Evolutionary conservation across 1,140 invertebrate species (phyloP).

Genomic region (Hycleus phaleratus): DNA sequence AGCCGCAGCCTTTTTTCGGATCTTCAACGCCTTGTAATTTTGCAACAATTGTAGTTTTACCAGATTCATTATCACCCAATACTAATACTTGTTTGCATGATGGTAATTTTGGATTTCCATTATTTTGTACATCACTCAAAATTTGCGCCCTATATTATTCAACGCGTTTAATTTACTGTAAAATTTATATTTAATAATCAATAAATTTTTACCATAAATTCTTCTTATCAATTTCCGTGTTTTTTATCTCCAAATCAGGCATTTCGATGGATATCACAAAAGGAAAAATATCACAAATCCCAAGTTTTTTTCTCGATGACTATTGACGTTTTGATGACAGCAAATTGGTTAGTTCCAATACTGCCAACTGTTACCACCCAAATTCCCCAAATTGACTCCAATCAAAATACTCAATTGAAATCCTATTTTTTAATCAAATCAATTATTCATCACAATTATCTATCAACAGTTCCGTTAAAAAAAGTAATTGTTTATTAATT

Average conservation of each 20-base stretch:
- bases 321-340: no score
- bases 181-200: background rate
- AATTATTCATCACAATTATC: no score
- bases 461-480: no score
- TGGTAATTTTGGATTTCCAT: slow-evolving; percentile 86
- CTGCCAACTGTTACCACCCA: no score
- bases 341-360: no score
- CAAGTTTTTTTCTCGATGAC: no score
- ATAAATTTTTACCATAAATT: slow-evolving; percentile 8
- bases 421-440: no score
- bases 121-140: slow-evolving; percentile 88
- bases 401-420: no score
- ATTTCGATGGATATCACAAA: no score
- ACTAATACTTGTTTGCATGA: slow-evolving; percentile 88
- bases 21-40: slow-evolving; percentile 90
- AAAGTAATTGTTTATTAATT: no score
- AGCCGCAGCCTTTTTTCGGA: slow-evolving; percentile 92
- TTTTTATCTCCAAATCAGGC: background rate
- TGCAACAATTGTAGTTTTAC: slow-evolving; percentile 95
- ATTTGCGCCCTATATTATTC: slow-evolving; percentile 73
- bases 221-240: slow-evolving; percentile 3
- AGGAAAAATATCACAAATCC: no score
- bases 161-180: background rate
- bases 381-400: no score
- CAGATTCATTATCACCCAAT: slow-evolving; percentile 90